Conservation (phyloP, 2,888 invertebrate genomes). For the Campoplex capitator region DNA sequence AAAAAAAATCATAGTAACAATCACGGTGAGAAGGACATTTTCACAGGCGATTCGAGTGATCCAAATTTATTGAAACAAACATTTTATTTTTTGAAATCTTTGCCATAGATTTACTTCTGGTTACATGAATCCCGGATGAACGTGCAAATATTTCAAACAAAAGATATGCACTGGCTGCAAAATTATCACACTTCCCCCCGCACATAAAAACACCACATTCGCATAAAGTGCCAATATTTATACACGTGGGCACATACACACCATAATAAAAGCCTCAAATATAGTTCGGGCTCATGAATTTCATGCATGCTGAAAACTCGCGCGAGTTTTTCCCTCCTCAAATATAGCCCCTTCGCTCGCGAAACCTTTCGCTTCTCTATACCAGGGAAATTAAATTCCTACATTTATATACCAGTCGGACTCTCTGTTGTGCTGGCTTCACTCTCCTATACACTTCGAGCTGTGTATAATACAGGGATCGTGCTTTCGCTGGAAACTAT, state of each 20-base stretch:
- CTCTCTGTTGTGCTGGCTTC: slow-evolving; percentile 21
- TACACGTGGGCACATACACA: not conserved
- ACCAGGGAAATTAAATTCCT: slow-evolving; percentile 62
- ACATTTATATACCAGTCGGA: slow-evolving; percentile 39
- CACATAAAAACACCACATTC: not conserved
- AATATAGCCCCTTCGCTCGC: not conserved
- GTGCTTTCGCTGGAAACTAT: slow-evolving; percentile 35
- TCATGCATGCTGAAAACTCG: slow-evolving; percentile 47
- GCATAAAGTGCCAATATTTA: not conserved
- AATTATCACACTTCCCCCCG: not conserved
- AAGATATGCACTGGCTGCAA: not conserved
- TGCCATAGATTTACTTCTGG: not conserved
- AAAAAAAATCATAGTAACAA: not conserved
- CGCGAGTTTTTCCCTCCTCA: slow-evolving; percentile 41
- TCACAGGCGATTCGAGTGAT: not conserved
- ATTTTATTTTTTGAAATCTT: not conserved
- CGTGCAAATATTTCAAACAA: not conserved
- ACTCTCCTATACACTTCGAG: slow-evolving; percentile 1
- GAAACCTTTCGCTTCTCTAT: slow-evolving; percentile 30
- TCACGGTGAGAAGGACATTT: not conserved
- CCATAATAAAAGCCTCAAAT: slow-evolving; percentile 27
- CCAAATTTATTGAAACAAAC: not conserved
- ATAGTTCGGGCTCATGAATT: slow-evolving; percentile 53
- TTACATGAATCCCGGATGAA: not conserved
- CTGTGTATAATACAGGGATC: slow-evolving; percentile 21